A percentile compares a stretch with the other conserved stretches of the same genome.
Evolutionary conservation across 2,113 vertebrate genomes (phyloP).

Genomic region (Gymnobelideus leadbeateri): DNA sequence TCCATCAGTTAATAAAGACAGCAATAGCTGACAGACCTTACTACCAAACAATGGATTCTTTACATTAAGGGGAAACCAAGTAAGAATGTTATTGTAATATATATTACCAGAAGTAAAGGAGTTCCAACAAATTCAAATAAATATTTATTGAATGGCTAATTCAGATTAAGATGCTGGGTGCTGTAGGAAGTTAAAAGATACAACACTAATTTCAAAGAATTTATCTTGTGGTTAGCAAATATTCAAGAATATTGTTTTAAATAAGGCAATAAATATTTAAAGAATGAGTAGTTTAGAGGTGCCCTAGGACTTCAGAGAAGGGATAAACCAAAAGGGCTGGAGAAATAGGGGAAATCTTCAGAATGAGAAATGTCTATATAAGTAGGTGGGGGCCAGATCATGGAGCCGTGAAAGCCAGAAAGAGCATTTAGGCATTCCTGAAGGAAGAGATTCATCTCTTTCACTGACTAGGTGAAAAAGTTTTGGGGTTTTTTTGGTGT

Average conservation of each 20-base stretch:
- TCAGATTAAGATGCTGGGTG: background rate
- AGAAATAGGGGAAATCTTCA: background rate
- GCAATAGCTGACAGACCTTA: background rate
- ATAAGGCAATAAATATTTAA: background rate
- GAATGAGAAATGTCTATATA: background rate
- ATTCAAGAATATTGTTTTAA: background rate
- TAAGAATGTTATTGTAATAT: background rate
- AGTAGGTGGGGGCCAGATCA: background rate
- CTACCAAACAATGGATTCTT: background rate
- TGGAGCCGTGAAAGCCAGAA: background rate
- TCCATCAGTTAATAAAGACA: background rate
- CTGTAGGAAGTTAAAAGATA: background rate
- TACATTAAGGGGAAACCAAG: background rate
- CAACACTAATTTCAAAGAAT: background rate
- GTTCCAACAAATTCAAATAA: background rate
- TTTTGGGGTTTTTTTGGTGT: background rate
- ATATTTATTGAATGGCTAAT: background rate
- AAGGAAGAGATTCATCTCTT: background rate
- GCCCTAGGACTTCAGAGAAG: background rate
- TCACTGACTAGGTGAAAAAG: background rate
- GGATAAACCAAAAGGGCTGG: background rate
- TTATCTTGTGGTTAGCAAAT: background rate
- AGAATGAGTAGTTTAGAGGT: background rate
- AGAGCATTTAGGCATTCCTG: background rate
- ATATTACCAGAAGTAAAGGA: background rate